phyloP scores from a whole-genome alignment of 2,888 invertebrate genomes.

The Sycophila texana region DNA sequence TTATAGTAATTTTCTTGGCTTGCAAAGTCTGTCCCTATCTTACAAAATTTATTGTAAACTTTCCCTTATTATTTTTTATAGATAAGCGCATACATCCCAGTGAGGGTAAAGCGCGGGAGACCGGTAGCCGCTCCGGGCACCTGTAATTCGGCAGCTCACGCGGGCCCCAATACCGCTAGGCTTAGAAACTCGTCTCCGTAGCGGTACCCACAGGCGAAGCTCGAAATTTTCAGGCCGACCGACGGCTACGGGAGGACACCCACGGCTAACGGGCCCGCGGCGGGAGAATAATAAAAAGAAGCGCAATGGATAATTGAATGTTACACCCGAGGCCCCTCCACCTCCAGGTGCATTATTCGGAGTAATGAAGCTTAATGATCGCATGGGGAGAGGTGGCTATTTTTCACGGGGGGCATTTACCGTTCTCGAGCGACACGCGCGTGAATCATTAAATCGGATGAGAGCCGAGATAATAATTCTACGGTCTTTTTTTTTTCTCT shows the following conservation, averaged over 20 bases:
- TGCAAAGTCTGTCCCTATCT: too few relatives aligned
- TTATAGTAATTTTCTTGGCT: too few relatives aligned
- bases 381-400: background rate
- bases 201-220: background rate
- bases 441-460: background rate
- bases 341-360: background rate
- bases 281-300: background rate
- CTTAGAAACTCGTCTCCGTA: background rate
- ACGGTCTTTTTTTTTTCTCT: too few relatives aligned
- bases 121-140: background rate
- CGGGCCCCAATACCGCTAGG: background rate
- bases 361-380: constrained; percentile 27
- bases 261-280: background rate
- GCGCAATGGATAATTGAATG: constrained; percentile 29
- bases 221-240: background rate
- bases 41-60: too few relatives aligned
- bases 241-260: background rate
- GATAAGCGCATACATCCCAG: background rate
- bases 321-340: constrained; percentile 15
- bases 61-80: too few relatives aligned
- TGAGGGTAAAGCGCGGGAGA: background rate
- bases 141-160: background rate
- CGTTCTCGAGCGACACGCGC: background rate
- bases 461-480: background rate
- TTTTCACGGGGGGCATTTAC: constrained; percentile 25